phyloP scores from a whole-genome alignment of 2,888 invertebrate species.

The Tribolium freemani region DNA sequence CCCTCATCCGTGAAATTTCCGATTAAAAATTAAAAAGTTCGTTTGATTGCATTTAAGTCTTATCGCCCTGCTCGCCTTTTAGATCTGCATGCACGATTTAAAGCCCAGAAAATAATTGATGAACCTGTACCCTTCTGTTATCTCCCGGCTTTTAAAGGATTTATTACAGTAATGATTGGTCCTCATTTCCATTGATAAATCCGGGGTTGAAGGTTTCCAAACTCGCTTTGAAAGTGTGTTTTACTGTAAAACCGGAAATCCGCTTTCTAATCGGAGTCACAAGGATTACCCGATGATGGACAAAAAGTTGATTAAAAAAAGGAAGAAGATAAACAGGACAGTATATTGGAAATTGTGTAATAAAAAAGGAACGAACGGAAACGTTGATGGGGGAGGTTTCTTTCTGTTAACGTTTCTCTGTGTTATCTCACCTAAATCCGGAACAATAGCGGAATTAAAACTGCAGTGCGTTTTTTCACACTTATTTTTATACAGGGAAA shows the following conservation, averaged over 20 bases:
- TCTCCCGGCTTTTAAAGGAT: constrained; percentile 11
- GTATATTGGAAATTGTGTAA: constrained; percentile 7
- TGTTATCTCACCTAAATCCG: constrained; percentile 1
- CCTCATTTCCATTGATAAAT: constrained; percentile 2
- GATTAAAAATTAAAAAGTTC: no score
- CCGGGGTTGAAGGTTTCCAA: background rate
- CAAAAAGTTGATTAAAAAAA: constrained; percentile 18
- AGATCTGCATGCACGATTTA: background rate
- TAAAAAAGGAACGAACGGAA: background rate
- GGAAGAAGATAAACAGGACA: constrained; percentile 1
- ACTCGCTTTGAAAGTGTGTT: background rate
- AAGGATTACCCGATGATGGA: constrained; percentile 3
- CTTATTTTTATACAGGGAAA: background rate
- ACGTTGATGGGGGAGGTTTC: constrained; percentile 1
- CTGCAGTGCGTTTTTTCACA: background rate
- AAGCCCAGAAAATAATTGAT: constrained; percentile 1
- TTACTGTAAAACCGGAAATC: constrained; percentile 3
- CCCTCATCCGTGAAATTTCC: no score
- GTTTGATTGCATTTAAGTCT: background rate
- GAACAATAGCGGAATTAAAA: background rate
- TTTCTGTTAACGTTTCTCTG: background rate
- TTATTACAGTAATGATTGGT: constrained; percentile 10
- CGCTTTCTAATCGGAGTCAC: constrained; percentile 2
- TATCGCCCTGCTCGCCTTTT: background rate
- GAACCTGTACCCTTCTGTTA: background rate